Conservation (phyloP, 2,797 vertebrate genomes). For the Nyctibius grandis region DNA sequence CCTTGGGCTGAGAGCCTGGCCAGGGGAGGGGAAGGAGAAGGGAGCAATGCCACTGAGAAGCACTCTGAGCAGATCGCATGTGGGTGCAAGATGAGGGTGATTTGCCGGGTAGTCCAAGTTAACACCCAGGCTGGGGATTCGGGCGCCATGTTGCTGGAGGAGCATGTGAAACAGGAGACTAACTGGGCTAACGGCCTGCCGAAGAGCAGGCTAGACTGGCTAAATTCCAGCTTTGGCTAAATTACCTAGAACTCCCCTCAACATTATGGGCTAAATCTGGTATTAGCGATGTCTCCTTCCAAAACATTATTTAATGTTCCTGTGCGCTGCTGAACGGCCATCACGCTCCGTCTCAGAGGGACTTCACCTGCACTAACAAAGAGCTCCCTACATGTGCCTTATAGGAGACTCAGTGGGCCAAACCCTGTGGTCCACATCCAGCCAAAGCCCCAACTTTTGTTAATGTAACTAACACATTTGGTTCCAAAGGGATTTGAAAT, state of each 20-base stretch:
- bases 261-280: neutral
- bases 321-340: neutral
- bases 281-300: neutral
- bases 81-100: neutral
- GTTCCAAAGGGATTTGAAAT: neutral
- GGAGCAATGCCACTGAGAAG: neutral
- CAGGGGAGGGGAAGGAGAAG: neutral
- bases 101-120: neutral
- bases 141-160: neutral
- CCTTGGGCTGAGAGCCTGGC: accelerated
- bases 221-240: neutral
- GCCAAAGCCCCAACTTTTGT: neutral
- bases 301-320: neutral
- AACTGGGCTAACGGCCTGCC: neutral
- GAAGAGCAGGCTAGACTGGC: neutral
- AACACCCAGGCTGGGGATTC: neutral
- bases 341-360: accelerated
- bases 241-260: neutral
- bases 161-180: neutral
- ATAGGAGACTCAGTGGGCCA: accelerated
- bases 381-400: neutral
- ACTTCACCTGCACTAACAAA: neutral
- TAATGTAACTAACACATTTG: accelerated
- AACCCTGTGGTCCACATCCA: neutral
- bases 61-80: neutral